phyloP scores from a whole-genome alignment of 2,113 vertebrate genomes.

The Capricornis sumatraensis region DNA sequence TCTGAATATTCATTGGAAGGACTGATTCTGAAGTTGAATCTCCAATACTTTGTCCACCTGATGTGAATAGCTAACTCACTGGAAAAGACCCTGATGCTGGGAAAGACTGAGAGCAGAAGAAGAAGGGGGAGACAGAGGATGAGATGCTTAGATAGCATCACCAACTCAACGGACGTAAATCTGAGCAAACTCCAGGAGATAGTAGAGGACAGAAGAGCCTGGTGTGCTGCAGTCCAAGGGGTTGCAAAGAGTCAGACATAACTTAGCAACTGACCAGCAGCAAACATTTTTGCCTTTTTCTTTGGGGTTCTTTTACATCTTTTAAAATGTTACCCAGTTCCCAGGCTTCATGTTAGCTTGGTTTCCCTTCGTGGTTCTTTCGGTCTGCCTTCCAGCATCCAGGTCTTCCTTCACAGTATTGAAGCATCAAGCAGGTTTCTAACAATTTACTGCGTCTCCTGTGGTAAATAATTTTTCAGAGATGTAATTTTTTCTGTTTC shows the following conservation, averaged over 20 bases:
- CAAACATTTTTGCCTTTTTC: background rate
- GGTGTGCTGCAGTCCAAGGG: background rate
- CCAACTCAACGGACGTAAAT: background rate
- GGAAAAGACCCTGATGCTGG: background rate
- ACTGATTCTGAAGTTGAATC: background rate
- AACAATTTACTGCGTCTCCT: conserved; percentile 17
- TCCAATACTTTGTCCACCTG: background rate
- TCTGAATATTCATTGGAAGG: background rate
- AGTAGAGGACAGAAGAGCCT: background rate
- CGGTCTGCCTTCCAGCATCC: background rate
- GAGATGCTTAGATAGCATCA: background rate
- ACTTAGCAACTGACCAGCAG: background rate
- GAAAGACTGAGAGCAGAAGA: background rate
- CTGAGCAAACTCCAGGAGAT: background rate
- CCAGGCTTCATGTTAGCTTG: background rate
- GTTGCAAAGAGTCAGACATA: background rate
- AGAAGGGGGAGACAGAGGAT: background rate
- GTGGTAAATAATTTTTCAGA: conserved; percentile 34
- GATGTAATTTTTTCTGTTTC: background rate
- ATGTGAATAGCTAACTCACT: background rate
- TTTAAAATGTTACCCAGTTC: background rate
- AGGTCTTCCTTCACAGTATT: background rate
- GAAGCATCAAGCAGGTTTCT: conserved; percentile 7
- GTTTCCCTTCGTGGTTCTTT: background rate
- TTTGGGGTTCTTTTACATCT: background rate